Evolutionary conservation across 2,797 vertebrate genomes (phyloP), one percentile per base, ranked within the genome.

Genomic region (Siniperca scherzeri): DNA sequence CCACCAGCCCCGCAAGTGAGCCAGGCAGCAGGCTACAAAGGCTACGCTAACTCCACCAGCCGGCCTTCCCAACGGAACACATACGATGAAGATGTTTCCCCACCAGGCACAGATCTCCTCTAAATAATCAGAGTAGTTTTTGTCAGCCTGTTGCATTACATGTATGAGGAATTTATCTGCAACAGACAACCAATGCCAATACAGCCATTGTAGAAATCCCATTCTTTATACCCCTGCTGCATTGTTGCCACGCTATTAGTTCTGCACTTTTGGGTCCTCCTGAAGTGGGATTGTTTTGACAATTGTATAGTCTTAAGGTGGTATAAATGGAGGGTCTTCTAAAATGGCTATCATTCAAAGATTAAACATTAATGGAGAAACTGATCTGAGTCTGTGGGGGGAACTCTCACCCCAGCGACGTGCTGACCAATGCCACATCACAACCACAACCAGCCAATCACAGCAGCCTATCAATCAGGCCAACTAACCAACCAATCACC

Each of bases 1-100:
- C 95, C 97, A 99, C 89, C 98, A 99, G 92, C 98, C 98, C 57
- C 98, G 98, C 96, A 99, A 99, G 95, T 99, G 97, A 99, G 88
- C 88, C 1, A 0, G 64, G 42, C 70, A 46, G 74, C 74, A 25
- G 36, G 67, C 89, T 64, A 2, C 88, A 33, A 62, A 33, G 73
- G 86, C 74, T 42, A 79, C 53, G 27, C 56, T 48, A 79, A 87
- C 71, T 56, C 82, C 75, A 85, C 87, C 78, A 75, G 74, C 87
- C 73, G 64, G 87, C 82, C 78, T 36, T 89, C 87, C 87, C 89
- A 79, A 73, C 36, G 83, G 85, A 86, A 83, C 89, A 90, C 84
- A 82, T 10, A 91, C 42, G 74, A 86, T 68, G 82, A 92, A 84
- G 84, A 86, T 5, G 42, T 78, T 78, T 86, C 83, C 82, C 88